Base-by-base conservation (phyloP, 2,113 vertebrate genomes). In the Buteo buteo region DNA sequence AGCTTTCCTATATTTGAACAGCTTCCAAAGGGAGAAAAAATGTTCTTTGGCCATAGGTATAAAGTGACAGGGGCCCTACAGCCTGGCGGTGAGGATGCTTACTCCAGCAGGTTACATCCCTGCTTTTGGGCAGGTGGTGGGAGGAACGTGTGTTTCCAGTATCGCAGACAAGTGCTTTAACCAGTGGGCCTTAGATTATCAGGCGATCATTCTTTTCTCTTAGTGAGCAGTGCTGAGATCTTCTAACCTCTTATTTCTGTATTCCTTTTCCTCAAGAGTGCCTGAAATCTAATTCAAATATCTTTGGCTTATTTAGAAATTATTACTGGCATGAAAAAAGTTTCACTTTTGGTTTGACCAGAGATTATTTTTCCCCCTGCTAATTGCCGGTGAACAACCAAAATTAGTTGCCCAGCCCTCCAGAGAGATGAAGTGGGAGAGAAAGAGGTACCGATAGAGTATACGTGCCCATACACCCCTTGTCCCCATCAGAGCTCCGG, bases 91-190 rank as follows among this genome's bases (percentile, higher is more conserved):
- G 21, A 71, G 38, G 49, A 36, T 2, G 0, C 4, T 55, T 9
- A 29, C 1, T 1, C 16, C 31, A 61, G 45, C 32, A 11, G 9
- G 10, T 66, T 32, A 13, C 47, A 45, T 25, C 31, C 40, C 36
- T 82, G 6, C 49, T 64, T 19, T 44, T 1, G 1, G 25, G 20
- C 6, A 44, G 31, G 21, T 24, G 8, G 13, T 47, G 34, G 26
- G 21, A 58, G 12, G 18, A 65, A 55, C 0, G 0, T 15, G 38
- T 26, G 8, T 58, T 71, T 71, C 45, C 40, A 49, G 7, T 42
- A 19, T 82, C 0, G 0, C 0, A 1, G n/a, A 36, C 1, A 3
- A 61, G 18, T 36, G n/a, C 20, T 82, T 13, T 47, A 58, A 28
- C 16, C 40, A 26, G 32, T 10, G 11, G 12, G 6, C 6, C 31